A percentile compares a stretch with the other conserved stretches of the same genome.
These are phyloP conservation scores for Anguilla megastoma DNA, from an alignment of 2,797 vertebrate genomes.

Conservation along the genomic window DNA sequence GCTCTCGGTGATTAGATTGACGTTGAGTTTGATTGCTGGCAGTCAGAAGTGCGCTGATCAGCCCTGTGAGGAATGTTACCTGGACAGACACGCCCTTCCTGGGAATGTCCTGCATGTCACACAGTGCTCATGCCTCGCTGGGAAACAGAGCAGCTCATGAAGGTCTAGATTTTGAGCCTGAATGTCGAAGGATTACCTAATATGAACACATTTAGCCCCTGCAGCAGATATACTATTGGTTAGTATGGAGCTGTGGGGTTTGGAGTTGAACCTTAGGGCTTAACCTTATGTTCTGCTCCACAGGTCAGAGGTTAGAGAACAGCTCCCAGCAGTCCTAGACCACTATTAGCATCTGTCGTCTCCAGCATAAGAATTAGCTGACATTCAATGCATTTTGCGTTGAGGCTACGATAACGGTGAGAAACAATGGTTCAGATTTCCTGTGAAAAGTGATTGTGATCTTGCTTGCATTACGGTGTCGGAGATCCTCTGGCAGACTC, in stretches of 20 bases:
- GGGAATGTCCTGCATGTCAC: neutral
- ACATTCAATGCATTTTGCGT: neutral
- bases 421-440: neutral
- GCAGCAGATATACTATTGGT: neutral
- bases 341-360: neutral
- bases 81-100: conserved; percentile 1
- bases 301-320: neutral
- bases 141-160: neutral
- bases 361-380: neutral
- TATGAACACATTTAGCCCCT: neutral
- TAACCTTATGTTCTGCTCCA: neutral
- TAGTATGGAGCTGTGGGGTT: neutral
- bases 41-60: neutral
- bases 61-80: neutral
- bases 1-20: conserved; percentile 17
- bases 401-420: neutral
- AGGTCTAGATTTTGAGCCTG: neutral
- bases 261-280: neutral
- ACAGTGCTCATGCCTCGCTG: neutral
- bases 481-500: neutral
- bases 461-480: neutral
- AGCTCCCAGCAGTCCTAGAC: neutral
- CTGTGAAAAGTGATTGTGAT: neutral
- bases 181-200: neutral
- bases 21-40: neutral